Base-by-base conservation (phyloP, 2,113 vertebrate species). In the Urocolius indicus region DNA sequence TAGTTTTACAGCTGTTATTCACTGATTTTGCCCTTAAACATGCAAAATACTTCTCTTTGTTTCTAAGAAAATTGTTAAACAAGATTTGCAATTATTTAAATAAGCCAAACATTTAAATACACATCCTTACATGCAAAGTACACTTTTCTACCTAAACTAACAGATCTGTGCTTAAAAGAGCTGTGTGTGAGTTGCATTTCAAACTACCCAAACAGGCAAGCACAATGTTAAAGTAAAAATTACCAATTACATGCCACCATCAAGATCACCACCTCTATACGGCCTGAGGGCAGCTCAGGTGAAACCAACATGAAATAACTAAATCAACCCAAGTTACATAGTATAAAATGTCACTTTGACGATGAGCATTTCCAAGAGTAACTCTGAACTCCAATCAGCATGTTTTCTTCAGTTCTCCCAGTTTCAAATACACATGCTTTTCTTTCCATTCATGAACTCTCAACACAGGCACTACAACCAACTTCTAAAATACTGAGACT, bases 351-450 rank as follows among this genome's bases (percentile, higher is more conserved):
- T 81, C 61, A 52, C 13, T 59, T 38, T 84, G 84, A 89, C 55
- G 2, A 0, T 5, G 6, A n/a, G n/a, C n/a, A n/a, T n/a, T 76
- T 96, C 57, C 90, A 91, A 81, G n/a, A 73, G 67, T 66, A 91
- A 83, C 41, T 84, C 43, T 4, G 1, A 88, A 68, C 59, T 85
- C 27, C 63, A 69, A n/a, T 6, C 76, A 71, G 90, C 45, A 87
- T 0, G 0, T 48, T 82, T 75, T 51, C 71, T 69, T 73, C 71
- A 63, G 0, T 36, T 87, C 77, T 78, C 78, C 58, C 57, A 38
- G 91, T 84, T 91, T 84, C 94, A 92, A 91, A 73, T 36, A 82
- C 58, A 83, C 14, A 27, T 23, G 41, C 22, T 89, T 83, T 85
- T 77, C 79, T 65, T 94, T 84, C 63, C 61, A 29, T 66, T 90